A percentile compares a stretch with the other conserved stretches of the same genome.
phyloP scores from a whole-genome alignment of 2,797 vertebrate species.

The Gallinago nigripennis region DNA sequence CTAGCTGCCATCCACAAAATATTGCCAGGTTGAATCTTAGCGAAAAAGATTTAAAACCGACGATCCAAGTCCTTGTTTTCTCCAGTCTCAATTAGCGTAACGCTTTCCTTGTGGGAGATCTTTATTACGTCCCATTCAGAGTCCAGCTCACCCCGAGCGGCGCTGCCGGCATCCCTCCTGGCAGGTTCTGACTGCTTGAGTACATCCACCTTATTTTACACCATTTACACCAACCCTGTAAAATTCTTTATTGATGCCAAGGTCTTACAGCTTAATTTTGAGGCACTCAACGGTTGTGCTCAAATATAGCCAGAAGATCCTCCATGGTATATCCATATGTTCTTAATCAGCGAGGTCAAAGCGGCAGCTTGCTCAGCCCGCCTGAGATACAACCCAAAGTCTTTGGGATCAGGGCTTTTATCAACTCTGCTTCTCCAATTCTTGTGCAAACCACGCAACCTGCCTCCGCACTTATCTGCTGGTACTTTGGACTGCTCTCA shows the following conservation, averaged over 20 bases:
- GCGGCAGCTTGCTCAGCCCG: not conserved
- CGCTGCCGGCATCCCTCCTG: not conserved
- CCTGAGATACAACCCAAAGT: not conserved
- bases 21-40: not conserved
- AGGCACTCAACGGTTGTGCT: conserved; percentile 32
- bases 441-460: conserved; percentile 29
- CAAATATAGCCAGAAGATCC: not conserved
- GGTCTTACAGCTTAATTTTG: conserved; percentile 42
- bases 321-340: not conserved
- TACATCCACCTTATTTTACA: not conserved
- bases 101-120: not conserved
- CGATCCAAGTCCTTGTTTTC: not conserved
- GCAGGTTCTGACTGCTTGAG: not conserved
- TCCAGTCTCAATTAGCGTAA: not conserved
- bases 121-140: not conserved
- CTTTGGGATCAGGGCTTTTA: conserved; percentile 14
- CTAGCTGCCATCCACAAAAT: not conserved
- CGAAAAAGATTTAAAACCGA: not conserved
- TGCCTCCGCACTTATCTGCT: conserved; percentile 40
- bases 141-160: not conserved
- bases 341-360: not conserved
- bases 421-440: not conserved
- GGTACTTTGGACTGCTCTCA: conserved; percentile 21
- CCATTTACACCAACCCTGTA: conserved; percentile 9
- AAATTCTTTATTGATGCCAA: not conserved